These are phyloP conservation scores for Schizotus pectinicornis DNA, from an alignment of 2,888 invertebrate genomes.

Conservation along the genomic window DNA sequence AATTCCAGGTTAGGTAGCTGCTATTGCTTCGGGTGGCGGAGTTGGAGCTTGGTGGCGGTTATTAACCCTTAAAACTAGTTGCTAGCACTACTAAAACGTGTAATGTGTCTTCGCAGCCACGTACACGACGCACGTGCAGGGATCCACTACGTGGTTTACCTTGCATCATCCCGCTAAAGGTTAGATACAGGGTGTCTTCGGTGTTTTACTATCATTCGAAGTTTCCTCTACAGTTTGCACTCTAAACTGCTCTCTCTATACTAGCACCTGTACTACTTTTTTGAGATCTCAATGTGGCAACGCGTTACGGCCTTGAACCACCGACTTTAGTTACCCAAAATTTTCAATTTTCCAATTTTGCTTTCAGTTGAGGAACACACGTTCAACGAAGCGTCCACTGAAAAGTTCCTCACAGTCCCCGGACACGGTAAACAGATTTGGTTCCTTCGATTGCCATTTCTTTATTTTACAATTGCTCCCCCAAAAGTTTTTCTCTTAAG, in stretches of 20 bases:
- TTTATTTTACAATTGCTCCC: background rate
- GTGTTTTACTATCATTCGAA: conserved; percentile 22
- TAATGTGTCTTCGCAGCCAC: conserved; percentile 49
- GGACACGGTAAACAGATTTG: conserved; percentile 54
- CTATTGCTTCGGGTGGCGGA: conserved; percentile 27
- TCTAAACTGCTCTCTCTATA: conserved; percentile 9
- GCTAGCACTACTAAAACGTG: background rate
- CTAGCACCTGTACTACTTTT: conserved; percentile 6
- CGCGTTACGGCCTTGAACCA: background rate
- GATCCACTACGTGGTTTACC: conserved; percentile 64
- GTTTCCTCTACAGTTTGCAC: conserved; percentile 4
- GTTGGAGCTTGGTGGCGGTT: background rate
- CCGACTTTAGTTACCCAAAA: too few relatives aligned
- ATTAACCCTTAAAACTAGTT: background rate
- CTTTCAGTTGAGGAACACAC: conserved; percentile 56
- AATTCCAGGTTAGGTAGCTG: conserved; percentile 62
- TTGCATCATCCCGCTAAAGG: conserved; percentile 62
- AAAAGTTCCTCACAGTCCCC: conserved; percentile 60
- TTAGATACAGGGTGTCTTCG: conserved; percentile 49
- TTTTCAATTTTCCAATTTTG: conserved; percentile 6
- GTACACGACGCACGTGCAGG: conserved; percentile 58
- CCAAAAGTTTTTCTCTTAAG: too few relatives aligned
- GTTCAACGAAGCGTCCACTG: conserved; percentile 46
- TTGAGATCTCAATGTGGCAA: background rate
- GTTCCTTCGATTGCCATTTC: background rate